phyloP scores from a whole-genome alignment of 2,797 vertebrate genomes.

The Poeciliopsis gracilis region DNA sequence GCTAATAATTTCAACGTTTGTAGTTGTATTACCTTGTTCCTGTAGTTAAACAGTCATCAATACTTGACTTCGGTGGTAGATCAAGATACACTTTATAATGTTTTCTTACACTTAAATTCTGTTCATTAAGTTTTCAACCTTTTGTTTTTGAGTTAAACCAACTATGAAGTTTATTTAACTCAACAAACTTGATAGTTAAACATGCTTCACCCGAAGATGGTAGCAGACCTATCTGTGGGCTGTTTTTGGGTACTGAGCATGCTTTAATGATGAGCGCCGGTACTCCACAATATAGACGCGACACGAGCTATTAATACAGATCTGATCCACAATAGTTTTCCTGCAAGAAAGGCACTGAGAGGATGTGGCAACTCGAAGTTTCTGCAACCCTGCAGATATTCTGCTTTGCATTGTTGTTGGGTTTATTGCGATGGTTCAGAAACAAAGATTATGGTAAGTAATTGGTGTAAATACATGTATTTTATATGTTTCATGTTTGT shows the following conservation, averaged over 20 bases:
- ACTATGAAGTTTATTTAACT: not conserved
- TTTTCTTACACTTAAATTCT: not conserved
- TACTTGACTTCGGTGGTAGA: not conserved
- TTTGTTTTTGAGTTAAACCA: not conserved
- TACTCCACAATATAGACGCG: slow-evolving; percentile 37
- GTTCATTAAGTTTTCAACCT: not conserved
- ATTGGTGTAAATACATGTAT: not conserved
- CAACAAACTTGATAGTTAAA: slow-evolving; percentile 2
- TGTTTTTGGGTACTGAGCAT: slow-evolving; percentile 28
- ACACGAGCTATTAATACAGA: slow-evolving; percentile 64
- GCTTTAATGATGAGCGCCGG: slow-evolving; percentile 34
- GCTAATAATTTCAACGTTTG: not conserved
- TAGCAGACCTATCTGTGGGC: not conserved
- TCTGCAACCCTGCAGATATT: slow-evolving; percentile 32
- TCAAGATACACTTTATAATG: not conserved
- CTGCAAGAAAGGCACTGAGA: slow-evolving; percentile 9
- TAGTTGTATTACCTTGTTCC: not conserved
- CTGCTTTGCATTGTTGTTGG: slow-evolving; percentile 28
- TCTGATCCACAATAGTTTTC: slow-evolving; percentile 29
- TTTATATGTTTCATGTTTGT: slow-evolving; percentile 18
- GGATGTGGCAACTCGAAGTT: slow-evolving; percentile 51
- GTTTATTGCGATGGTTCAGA: slow-evolving; percentile 47
- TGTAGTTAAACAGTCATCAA: not conserved
- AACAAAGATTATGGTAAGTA: slow-evolving; percentile 44
- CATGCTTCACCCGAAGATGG: not conserved